A percentile compares a stretch with the other conserved stretches of the same genome.
These are phyloP conservation scores for Ectemnius lituratus DNA, from an alignment of 2,888 invertebrate genomes.

Conservation along the genomic window DNA sequence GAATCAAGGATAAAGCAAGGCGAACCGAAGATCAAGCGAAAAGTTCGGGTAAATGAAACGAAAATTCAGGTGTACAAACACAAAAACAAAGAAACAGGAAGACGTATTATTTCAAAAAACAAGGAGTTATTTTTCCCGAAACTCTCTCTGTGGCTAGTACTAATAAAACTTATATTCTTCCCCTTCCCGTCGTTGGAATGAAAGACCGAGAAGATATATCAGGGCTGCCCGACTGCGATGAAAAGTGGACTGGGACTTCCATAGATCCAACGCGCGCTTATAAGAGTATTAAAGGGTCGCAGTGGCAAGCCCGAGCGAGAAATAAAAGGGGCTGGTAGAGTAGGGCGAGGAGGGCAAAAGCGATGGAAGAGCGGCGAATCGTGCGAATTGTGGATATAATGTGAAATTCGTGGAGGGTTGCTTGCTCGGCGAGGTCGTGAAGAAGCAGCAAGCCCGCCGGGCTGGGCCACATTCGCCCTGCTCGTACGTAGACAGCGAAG, in stretches of 20 bases:
- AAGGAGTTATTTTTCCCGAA: too few relatives aligned
- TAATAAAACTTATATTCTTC: too few relatives aligned
- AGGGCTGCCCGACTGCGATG: too few relatives aligned
- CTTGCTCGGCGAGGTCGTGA: conserved; percentile 20
- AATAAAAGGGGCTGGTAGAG: conserved; percentile 30
- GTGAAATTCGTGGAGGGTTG: conserved; percentile 54
- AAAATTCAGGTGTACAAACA: too few relatives aligned
- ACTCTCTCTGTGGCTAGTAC: too few relatives aligned
- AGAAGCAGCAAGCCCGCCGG: conserved; percentile 28
- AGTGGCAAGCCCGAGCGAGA: conserved; percentile 5
- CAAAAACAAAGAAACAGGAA: too few relatives aligned
- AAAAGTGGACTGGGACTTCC: conserved; percentile 17
- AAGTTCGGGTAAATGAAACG: too few relatives aligned
- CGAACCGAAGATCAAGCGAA: too few relatives aligned
- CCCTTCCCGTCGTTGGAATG: too few relatives aligned
- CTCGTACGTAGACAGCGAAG: conserved; percentile 40
- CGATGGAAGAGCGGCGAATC: conserved; percentile 52
- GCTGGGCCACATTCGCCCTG: background rate
- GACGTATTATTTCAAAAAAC: too few relatives aligned
- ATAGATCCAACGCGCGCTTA: conserved; percentile 30
- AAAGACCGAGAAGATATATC: too few relatives aligned
- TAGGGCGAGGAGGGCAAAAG: conserved; percentile 45
- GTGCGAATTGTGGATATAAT: conserved; percentile 62
- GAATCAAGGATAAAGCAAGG: too few relatives aligned
- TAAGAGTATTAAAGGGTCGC: conserved; percentile 51